These are phyloP conservation scores for Cancer borealis DNA, from an alignment of 2,888 invertebrate genomes.

Conservation along the genomic window DNA sequence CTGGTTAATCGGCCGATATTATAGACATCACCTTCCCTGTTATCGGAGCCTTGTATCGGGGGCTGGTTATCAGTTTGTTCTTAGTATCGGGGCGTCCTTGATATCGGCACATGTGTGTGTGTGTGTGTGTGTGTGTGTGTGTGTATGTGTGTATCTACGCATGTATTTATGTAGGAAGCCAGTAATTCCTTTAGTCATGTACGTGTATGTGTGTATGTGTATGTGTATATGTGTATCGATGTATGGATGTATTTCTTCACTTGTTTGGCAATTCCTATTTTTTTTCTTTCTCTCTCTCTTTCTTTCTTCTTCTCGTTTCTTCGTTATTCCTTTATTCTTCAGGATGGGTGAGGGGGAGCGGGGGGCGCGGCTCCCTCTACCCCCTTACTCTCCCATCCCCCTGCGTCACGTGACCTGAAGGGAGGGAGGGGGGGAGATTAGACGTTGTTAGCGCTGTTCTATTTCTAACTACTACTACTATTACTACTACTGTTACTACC, in stretches of 20 bases:
- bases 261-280: background rate
- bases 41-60: background rate
- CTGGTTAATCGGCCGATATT: background rate
- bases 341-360: conserved; percentile 34
- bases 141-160: background rate
- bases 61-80: background rate
- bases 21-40: background rate
- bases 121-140: background rate
- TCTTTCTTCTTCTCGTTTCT: background rate
- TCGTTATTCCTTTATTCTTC: background rate
- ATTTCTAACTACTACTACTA: background rate
- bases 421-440: background rate
- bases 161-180: background rate
- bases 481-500: background rate
- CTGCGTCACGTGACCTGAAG: background rate
- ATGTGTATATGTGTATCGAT: background rate
- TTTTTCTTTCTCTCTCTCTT: background rate
- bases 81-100: background rate
- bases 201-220: background rate
- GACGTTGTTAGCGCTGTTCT: background rate
- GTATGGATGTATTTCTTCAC: background rate
- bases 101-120: background rate
- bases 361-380: conserved; percentile 38
- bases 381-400: conserved; percentile 32
- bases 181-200: background rate